Conservation (phyloP, 2,113 vertebrate species). For the Prionailurus viverrinus region DNA sequence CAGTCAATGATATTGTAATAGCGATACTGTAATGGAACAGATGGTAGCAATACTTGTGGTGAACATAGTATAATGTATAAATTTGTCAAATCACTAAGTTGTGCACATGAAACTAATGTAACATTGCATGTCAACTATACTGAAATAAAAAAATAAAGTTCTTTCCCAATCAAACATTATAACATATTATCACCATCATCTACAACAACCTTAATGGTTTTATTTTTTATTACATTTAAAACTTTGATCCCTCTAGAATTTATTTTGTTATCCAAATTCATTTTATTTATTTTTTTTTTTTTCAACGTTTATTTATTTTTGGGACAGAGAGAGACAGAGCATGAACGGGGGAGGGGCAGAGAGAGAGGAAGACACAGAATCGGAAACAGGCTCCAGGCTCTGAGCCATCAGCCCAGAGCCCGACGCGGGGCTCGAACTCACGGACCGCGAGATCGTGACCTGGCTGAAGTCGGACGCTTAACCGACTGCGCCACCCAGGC, state of each 20-base stretch:
- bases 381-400: no score
- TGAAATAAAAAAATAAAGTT: background rate
- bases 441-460: no score
- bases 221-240: constrained; percentile 44
- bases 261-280: background rate
- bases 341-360: no score
- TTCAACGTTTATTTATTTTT: no score
- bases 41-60: background rate
- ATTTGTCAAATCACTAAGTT: background rate
- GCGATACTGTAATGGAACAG: background rate
- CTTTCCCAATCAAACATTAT: background rate
- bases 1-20: background rate
- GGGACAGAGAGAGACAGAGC: no score
- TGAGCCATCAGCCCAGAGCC: no score
- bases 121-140: background rate
- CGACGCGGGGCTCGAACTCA: no score
- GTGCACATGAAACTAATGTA: background rate
- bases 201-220: background rate
- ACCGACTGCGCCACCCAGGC: no score
- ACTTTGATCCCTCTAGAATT: background rate
- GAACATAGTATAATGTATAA: background rate
- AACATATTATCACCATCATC: background rate
- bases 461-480: no score
- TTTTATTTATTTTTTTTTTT: no score
- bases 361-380: no score